These are phyloP conservation scores for Cryptomyrus ogoouensis DNA, from an alignment of 2,113 vertebrate genomes.

Conservation along the genomic window DNA sequence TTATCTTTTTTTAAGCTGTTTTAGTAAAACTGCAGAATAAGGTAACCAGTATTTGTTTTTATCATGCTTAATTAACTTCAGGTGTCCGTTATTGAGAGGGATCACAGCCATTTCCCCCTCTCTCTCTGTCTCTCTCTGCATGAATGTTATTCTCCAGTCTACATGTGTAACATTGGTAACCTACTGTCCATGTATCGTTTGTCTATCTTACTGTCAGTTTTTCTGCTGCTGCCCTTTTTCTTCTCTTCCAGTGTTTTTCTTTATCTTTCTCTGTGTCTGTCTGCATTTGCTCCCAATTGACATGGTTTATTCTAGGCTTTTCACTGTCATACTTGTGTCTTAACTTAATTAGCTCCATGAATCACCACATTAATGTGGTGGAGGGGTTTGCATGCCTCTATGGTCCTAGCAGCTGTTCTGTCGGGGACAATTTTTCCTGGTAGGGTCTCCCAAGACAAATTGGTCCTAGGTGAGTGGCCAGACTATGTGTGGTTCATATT, in stretches of 20 bases:
- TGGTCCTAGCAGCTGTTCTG: too few species aligned
- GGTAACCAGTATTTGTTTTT: background rate
- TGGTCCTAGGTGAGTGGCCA: background rate
- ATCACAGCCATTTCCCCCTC: background rate
- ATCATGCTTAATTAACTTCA: background rate
- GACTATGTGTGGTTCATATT: background rate
- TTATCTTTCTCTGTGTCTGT: background rate
- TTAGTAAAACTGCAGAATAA: background rate
- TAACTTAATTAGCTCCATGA: background rate
- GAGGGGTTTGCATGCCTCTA: too few species aligned
- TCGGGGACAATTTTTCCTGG: background rate
- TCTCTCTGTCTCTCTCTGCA: background rate
- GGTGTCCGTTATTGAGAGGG: background rate
- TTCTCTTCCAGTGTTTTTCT: background rate
- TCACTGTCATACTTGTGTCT: background rate
- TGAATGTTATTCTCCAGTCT: background rate
- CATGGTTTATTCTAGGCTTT: background rate
- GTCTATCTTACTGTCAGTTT: background rate
- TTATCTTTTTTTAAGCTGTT: background rate
- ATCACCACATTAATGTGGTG: too few species aligned
- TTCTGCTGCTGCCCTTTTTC: background rate
- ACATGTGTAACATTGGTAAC: background rate
- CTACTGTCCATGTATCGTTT: background rate
- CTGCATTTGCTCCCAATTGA: background rate
- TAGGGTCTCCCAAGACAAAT: background rate